These are phyloP conservation scores for Pteropus rufus DNA, from an alignment of 2,797 vertebrate genomes.

Conservation along the genomic window DNA sequence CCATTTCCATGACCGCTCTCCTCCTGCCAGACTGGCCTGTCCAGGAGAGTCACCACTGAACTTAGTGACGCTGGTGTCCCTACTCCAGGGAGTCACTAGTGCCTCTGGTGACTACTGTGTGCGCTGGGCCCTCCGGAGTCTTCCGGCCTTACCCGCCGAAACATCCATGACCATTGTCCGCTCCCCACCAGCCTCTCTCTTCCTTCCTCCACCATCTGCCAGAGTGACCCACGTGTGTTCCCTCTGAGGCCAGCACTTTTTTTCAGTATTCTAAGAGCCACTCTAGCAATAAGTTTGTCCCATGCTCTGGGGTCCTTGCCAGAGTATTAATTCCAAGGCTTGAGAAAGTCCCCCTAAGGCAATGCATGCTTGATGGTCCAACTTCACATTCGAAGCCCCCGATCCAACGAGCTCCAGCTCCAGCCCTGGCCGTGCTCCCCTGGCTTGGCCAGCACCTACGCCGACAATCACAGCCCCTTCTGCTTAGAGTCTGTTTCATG, in stretches of 20 bases:
- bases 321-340: background rate
- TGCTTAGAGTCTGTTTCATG: background rate
- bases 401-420: background rate
- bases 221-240: background rate
- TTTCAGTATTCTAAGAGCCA: background rate
- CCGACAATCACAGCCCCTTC: background rate
- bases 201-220: background rate
- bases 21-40: accelerated
- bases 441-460: too few species aligned
- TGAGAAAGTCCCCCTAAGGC: background rate
- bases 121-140: accelerated
- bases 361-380: background rate
- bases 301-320: background rate
- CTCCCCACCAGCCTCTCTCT: background rate
- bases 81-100: background rate
- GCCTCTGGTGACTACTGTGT: background rate
- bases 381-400: background rate
- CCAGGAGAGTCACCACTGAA: background rate
- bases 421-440: background rate
- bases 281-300: background rate
- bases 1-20: too few species aligned
- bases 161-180: background rate
- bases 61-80: background rate
- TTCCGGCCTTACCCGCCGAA: background rate
- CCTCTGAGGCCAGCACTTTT: background rate